Base-by-base conservation (phyloP, 2,113 vertebrate genomes). In the Lepisosteus oculatus region DNA sequence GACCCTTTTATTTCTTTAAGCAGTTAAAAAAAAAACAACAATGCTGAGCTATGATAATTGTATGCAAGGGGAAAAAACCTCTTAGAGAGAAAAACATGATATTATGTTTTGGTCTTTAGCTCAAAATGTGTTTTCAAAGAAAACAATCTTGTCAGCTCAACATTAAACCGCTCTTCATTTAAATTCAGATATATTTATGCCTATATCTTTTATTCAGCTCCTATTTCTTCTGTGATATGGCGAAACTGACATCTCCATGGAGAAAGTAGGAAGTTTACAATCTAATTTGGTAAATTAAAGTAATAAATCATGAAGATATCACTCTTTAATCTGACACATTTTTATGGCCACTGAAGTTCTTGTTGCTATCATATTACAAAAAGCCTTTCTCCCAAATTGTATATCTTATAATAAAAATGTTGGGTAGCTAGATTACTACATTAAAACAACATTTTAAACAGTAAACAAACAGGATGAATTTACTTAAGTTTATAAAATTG, bases 211-310 rank as follows among this genome's bases (percentile, higher is more conserved):
- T 67, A 15, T 67, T 41, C 54, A 45, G 74, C 14, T 29, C 42
- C 14, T 51, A n/a, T n/a, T 15, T 7, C 69, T 56, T 45, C 65
- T 61, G 13, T 67, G 55, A 42, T 59, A 61, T 74, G 68, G 71
- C 47, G 1, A 55, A 62, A n/a, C 56, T 14, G 17, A 17, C 57
- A 15, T 65, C 65, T 61, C 43, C 47, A 74, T 29, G n/a, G 61
- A 12, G 43, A 55, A 43, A 54, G 55, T 54, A 14, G 17, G 43
- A 63, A 74, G 73, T 69, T 72, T 72, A 72, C 47, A 75, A 69
- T 69, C 63, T 69, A 62, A 78, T 75, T 72, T 74, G 59, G 69
- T 78, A 75, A 75, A 75, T 70, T 41, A 67, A 72, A 67, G 61
- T 68, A 70, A 75, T 78, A 72, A 72, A 72, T 75, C 68, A 73